These are phyloP conservation scores for Euglossa dilemma DNA, from an alignment of 1,140 invertebrate species.

Conservation along the genomic window DNA sequence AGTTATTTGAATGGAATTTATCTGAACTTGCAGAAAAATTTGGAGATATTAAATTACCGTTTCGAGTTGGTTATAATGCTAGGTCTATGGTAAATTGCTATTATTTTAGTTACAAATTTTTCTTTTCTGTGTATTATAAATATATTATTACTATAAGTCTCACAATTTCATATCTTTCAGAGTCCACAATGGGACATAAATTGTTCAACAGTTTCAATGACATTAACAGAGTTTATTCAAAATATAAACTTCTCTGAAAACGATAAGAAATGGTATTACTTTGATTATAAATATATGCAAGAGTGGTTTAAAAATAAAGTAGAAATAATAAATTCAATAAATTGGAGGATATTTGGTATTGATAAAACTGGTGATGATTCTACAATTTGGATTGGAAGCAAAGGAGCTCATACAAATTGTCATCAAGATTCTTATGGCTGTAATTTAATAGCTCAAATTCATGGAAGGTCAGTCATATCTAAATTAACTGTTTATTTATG, in stretches of 20 bases:
- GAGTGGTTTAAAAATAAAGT: constrained; percentile 86
- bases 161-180: constrained; percentile 68
- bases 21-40: constrained; percentile 78
- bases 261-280: constrained; percentile 87
- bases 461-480: constrained; percentile 86
- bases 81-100: constrained; percentile 75
- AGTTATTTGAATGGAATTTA: constrained; percentile 80
- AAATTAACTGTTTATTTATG: constrained; percentile 20
- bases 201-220: constrained; percentile 83
- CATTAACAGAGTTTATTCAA: constrained; percentile 86
- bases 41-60: constrained; percentile 77
- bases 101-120: constrained; percentile 12
- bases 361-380: constrained; percentile 86
- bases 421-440: constrained; percentile 97
- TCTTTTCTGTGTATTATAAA: not conserved
- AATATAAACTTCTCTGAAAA: constrained; percentile 72
- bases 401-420: constrained; percentile 94
- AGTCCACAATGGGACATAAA: constrained; percentile 90
- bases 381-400: constrained; percentile 95
- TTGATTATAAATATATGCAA: constrained; percentile 92
- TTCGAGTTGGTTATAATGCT: constrained; percentile 79
- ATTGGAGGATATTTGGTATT: constrained; percentile 91
- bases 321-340: constrained; percentile 86
- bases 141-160: constrained; percentile 20
- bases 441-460: constrained; percentile 95